A percentile compares a stretch with the other conserved stretches of the same genome.
phyloP scores from a whole-genome alignment of 2,888 invertebrate genomes.

The Caenorhabditis macrosperma region DNA sequence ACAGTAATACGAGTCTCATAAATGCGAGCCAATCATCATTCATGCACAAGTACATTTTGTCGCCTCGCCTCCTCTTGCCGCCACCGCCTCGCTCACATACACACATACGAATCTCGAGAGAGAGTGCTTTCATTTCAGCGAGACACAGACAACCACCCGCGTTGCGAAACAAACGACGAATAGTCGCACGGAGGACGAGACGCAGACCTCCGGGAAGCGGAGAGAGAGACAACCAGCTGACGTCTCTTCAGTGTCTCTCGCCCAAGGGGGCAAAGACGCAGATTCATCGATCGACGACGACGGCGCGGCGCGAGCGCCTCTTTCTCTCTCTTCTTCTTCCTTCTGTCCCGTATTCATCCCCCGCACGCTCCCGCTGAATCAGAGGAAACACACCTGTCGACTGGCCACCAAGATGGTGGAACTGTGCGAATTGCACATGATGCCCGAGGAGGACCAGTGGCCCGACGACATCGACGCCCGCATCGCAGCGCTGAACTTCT shows the following conservation, averaged over 20 bases:
- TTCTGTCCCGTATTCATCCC: slow-evolving; percentile 2
- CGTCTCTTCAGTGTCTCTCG: slow-evolving; percentile 16
- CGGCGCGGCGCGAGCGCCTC: slow-evolving; percentile 29
- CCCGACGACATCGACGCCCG: slow-evolving; percentile 79
- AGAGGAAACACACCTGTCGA: neutral
- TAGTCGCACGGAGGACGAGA: neutral
- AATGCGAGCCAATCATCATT: slow-evolving; percentile 52
- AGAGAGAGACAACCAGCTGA: slow-evolving; percentile 40
- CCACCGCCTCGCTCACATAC: neutral
- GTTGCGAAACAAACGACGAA: slow-evolving; percentile 10
- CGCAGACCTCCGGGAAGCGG: slow-evolving; percentile 3
- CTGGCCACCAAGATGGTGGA: slow-evolving; percentile 57
- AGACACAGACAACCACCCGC: slow-evolving; percentile 13
- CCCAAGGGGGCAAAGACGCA: slow-evolving; percentile 35
- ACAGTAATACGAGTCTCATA: slow-evolving; percentile 37
- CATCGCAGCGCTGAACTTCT: slow-evolving; percentile 80
- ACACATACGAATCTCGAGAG: slow-evolving; percentile 7
- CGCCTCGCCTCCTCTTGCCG: slow-evolving; percentile 11
- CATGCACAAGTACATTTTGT: slow-evolving; percentile 49
- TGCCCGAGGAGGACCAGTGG: slow-evolving; percentile 71
- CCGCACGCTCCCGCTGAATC: neutral
- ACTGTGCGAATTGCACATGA: slow-evolving; percentile 68
- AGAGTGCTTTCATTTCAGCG: slow-evolving; percentile 10
- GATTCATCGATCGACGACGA: slow-evolving; percentile 46
- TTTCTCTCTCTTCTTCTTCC: slow-evolving; percentile 9